Evolutionary conservation across 2,113 vertebrate species (phyloP).

Genomic region (Rafetus swinhoei): DNA sequence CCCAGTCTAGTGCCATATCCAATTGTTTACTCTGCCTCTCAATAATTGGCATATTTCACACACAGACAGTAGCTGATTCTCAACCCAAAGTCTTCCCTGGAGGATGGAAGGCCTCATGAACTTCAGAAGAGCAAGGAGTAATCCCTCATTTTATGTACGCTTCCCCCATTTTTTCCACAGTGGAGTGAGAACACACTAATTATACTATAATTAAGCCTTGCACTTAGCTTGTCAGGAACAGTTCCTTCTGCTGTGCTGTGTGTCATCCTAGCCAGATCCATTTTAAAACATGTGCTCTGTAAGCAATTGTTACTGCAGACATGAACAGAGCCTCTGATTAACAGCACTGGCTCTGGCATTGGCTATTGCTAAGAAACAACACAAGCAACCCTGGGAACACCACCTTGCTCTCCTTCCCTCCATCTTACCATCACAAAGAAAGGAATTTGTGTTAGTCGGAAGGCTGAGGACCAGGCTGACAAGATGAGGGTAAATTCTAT

Average conservation of each 20-base stretch:
- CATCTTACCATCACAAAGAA: fast-evolving
- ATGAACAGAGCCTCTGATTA: background rate
- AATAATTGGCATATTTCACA: background rate
- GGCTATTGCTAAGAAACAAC: background rate
- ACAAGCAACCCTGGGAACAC: background rate
- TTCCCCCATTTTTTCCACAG: background rate
- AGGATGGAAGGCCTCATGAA: background rate
- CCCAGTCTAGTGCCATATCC: background rate
- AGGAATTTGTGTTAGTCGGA: fast-evolving
- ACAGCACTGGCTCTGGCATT: background rate
- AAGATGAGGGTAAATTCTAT: background rate
- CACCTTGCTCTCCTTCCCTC: fast-evolving
- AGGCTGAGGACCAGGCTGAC: background rate
- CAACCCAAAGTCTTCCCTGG: background rate
- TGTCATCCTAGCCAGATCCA: fast-evolving
- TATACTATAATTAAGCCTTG: fast-evolving
- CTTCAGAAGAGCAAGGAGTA: background rate
- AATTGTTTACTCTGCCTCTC: background rate
- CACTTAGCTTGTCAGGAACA: background rate
- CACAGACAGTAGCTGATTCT: fast-evolving
- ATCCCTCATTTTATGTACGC: background rate
- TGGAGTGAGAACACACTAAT: background rate
- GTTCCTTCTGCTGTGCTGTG: background rate
- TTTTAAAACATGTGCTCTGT: background rate
- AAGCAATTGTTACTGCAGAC: fast-evolving